Base-by-base conservation (phyloP, 2,797 vertebrate genomes). In the Sebastiscus albofasciatus region DNA sequence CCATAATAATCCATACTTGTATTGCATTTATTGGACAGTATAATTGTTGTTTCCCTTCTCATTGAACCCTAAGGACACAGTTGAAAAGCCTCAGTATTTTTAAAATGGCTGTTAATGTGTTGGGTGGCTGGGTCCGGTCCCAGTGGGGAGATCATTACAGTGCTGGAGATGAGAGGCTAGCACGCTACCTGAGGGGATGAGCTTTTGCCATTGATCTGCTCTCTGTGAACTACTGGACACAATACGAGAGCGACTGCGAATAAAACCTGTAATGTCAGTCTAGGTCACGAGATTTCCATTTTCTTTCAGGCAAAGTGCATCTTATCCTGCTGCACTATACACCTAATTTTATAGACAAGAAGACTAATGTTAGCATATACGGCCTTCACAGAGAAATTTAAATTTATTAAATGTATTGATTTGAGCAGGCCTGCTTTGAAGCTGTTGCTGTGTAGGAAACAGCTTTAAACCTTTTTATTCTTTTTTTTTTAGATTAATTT, bases 41-140 rank as follows among this genome's bases (percentile, higher is more conserved):
- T 86, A 86, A 85, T 86, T 87, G 80, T 87, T 89, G 83, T 87
- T 87, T 90, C 61, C 42, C 34, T 69, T 76, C 70, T 68, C 75
- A 80, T 65, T 77, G 75, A 92, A 81, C 88, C 81, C 87, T n/a
- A 52, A 86, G 88, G 88, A 88, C 75, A 59, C 67, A n/a, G 80
- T 76, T 65, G 71, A 86, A 91, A 89, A 91, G 72, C 80, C 56
- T 77, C 22, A 2, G 52, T 81, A 74, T 87, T 81, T 81, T 86
- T 20, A 67, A 92, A 89, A 89, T 87, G 90, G 79, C 84, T 88
- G 88, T 90, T 94, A 90, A 94, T 94, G 92, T 91, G 87, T 86
- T 91, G 59, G 82, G 85, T 89, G 85, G 66, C 87, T 86, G 72
- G 16, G 75, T 87, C 77, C 74, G 16, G 81, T 93, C 90, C 89